Evolutionary conservation across 2,113 vertebrate genomes (phyloP), one percentile per base, ranked within the genome.

Genomic region (Pimephales promelas): DNA sequence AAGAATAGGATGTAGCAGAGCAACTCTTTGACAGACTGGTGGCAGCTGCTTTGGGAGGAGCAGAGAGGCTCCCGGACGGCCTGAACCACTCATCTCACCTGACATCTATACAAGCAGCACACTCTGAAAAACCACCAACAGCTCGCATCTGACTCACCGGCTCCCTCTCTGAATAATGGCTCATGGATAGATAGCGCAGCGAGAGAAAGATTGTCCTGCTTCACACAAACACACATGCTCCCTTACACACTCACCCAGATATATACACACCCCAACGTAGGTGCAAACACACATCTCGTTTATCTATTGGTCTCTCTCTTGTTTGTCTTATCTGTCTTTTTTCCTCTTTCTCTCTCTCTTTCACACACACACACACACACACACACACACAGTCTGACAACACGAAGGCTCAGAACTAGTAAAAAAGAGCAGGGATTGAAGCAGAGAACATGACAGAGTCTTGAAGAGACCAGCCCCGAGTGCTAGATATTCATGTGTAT

Each of bases 1-100:
- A 31, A 54, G 62, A 57, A 56, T 80, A 77, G 88, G 88, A 90
- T 89, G 90, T 88, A 87, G 89, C 43, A 86, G 87, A 88, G 85
- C 90, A 84, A 73, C 89, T 91, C 88, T 87, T 86, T 93, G 90
- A 94, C 90, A 90, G 89, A 93, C 91, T 85, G 88, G 87, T 92
- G 93, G 91, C 93, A 93, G 92, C 92, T 95, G 94, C 90, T 93
- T 91, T 84, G 89, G 87, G 90, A 85, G 88, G 86, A 86, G 89
- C 57, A 9, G 72, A 61, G 85, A 81, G 77, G 86, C 76, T 84
- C 79, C 85, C 83, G 87, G 86, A 89, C 82, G 80, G 88, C 85
- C 73, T 54, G 56, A 75, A 73, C 81, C 71, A 77, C 87, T 87
- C 82, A 86, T 84, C 86, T 79, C 84, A 88, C 87, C 87, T 86